Evolutionary conservation across 2,797 vertebrate species (phyloP).

Genomic region (Gadopsis marmoratus): DNA sequence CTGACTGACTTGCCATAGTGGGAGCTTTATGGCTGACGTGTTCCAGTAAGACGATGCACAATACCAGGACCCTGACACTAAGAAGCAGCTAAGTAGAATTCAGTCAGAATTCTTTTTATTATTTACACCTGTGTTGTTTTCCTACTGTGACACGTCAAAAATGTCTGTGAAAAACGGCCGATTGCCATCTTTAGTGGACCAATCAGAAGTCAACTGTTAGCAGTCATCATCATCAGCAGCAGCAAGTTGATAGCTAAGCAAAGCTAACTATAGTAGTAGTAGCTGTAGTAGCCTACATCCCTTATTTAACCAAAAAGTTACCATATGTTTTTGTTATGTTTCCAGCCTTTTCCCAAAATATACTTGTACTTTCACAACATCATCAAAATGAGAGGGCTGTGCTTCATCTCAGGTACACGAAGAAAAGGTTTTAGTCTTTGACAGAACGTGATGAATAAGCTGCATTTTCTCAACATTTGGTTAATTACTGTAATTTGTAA

Average conservation of each 20-base stretch:
- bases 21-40: no score
- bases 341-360: slow-evolving; percentile 4
- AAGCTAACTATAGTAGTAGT: background rate
- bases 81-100: background rate
- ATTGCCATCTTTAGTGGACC: background rate
- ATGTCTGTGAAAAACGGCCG: background rate
- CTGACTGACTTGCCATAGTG: background rate
- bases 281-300: background rate
- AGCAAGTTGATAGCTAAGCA: background rate
- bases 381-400: background rate
- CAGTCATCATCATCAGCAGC: background rate
- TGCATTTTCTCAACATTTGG: slow-evolving; percentile 23
- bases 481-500: slow-evolving; percentile 48
- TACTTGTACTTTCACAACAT: slow-evolving; percentile 9
- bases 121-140: background rate
- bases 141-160: background rate
- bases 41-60: no score
- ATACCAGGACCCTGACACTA: background rate
- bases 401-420: slow-evolving; percentile 13
- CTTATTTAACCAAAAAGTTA: background rate
- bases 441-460: slow-evolving; percentile 40
- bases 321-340: background rate
- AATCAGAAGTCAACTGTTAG: background rate
- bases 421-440: slow-evolving; percentile 11
- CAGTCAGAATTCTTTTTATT: background rate